Conservation (phyloP, 2,797 vertebrate species). For the Pipistrellus pipistrellus region DNA sequence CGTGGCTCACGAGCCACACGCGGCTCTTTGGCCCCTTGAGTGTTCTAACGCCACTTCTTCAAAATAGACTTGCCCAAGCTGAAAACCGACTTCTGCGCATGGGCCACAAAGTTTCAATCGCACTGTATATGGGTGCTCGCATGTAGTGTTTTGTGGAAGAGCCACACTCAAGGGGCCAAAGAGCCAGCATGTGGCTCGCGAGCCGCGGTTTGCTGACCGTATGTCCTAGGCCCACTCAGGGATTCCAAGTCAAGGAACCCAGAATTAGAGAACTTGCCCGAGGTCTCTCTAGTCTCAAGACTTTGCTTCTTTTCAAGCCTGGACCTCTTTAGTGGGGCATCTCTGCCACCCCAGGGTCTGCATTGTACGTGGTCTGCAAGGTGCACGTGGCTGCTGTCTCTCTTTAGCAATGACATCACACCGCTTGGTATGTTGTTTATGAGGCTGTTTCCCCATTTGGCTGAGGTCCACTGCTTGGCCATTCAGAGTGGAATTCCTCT, state of each 20-base stretch:
- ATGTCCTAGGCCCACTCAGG: background rate
- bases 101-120: too few species aligned
- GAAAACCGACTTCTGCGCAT: too few species aligned
- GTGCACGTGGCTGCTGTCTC: background rate
- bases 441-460: conserved; percentile 51
- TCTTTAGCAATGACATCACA: conserved; percentile 67
- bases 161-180: too few species aligned
- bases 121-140: too few species aligned
- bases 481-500: conserved; percentile 64
- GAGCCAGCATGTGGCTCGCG: too few species aligned
- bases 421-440: conserved; percentile 11
- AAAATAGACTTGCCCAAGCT: too few species aligned
- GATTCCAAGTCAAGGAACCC: conserved; percentile 21
- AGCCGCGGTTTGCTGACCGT: too few species aligned
- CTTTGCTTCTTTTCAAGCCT: background rate
- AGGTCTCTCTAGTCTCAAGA: background rate
- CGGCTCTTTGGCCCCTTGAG: too few species aligned
- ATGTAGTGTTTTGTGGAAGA: too few species aligned
- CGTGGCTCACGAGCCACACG: too few species aligned
- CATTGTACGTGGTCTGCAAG: background rate
- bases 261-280: background rate
- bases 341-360: background rate
- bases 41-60: too few species aligned
- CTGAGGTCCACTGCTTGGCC: conserved; percentile 28
- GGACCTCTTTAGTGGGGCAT: background rate